These are phyloP conservation scores for Cygnus atratus DNA, from an alignment of 2,113 vertebrate species.

Conservation along the genomic window DNA sequence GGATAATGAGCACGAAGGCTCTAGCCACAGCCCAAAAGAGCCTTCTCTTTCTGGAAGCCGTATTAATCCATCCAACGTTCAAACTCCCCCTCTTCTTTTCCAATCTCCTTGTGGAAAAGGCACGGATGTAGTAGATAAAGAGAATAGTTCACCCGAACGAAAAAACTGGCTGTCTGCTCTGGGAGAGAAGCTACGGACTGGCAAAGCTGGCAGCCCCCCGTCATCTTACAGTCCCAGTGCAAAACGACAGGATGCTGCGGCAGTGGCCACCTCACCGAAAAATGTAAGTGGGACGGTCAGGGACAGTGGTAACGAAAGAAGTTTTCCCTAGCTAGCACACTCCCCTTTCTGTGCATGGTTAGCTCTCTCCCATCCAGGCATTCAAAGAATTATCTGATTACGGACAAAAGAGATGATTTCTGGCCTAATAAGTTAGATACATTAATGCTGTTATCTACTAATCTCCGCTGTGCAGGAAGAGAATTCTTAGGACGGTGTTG, in stretches of 20 bases:
- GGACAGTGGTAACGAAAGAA: neutral
- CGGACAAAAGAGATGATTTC: neutral
- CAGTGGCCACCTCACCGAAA: slow-evolving; percentile 67
- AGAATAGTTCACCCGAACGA: slow-evolving; percentile 84
- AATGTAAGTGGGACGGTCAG: slow-evolving; percentile 69
- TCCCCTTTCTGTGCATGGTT: neutral
- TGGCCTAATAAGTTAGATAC: neutral
- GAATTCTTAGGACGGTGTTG: neutral
- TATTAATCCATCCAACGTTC: slow-evolving; percentile 15
- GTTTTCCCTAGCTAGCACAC: neutral
- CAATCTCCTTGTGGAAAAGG: slow-evolving; percentile 35
- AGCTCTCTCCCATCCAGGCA: neutral
- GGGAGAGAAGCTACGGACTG: slow-evolving; percentile 80
- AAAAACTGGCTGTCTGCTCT: slow-evolving; percentile 89
- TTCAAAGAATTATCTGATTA: neutral
- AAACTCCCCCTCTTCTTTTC: slow-evolving; percentile 27
- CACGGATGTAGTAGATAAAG: slow-evolving; percentile 77
- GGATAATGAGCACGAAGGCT: neutral
- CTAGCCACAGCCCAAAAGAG: slow-evolving; percentile 1
- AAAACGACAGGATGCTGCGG: slow-evolving; percentile 77
- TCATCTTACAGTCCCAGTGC: slow-evolving; percentile 61
- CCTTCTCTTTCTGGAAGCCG: slow-evolving; percentile 35
- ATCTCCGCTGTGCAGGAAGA: neutral
- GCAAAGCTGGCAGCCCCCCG: slow-evolving; percentile 59
- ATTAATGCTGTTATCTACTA: neutral